Evolutionary conservation across 2,113 vertebrate genomes (phyloP).

Genomic region (Carassius gibelio): DNA sequence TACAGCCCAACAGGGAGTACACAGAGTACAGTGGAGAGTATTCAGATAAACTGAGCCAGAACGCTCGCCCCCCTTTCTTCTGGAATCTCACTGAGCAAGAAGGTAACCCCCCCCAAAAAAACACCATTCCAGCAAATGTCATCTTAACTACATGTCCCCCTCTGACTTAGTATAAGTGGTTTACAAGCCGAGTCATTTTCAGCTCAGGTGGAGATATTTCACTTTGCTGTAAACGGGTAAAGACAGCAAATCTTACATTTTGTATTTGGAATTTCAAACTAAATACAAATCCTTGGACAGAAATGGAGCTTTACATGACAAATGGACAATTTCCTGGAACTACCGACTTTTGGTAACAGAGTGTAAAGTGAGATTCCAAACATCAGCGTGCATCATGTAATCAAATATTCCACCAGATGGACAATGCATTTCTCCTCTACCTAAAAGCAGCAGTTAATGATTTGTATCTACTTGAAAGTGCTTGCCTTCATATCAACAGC

Average conservation of each 20-base stretch:
- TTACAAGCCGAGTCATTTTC: neutral
- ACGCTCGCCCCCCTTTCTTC: neutral
- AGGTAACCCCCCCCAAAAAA: neutral
- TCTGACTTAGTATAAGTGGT: neutral
- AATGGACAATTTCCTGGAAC: neutral
- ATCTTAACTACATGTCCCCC: neutral
- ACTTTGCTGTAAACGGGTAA: neutral
- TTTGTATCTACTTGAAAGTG: neutral
- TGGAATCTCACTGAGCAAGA: conserved; percentile 36
- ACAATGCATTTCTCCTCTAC: neutral
- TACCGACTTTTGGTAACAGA: conserved; percentile 5
- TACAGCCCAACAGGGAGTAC: conserved; percentile 17
- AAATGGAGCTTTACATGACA: neutral
- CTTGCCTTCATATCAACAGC: neutral
- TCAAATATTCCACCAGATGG: conserved; percentile 40
- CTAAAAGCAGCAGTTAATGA: conserved; percentile 27
- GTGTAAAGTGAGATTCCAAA: conserved; percentile 21
- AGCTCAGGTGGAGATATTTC: neutral
- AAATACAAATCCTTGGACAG: neutral
- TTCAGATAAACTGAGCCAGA: conserved; percentile 19
- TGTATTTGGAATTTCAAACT: neutral
- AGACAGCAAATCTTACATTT: neutral
- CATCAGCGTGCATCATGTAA: conserved; percentile 20
- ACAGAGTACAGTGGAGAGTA: conserved; percentile 13
- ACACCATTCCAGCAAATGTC: neutral